Conservation (phyloP, 1,140 invertebrate genomes). For the Drosophila biarmipes region DNA sequence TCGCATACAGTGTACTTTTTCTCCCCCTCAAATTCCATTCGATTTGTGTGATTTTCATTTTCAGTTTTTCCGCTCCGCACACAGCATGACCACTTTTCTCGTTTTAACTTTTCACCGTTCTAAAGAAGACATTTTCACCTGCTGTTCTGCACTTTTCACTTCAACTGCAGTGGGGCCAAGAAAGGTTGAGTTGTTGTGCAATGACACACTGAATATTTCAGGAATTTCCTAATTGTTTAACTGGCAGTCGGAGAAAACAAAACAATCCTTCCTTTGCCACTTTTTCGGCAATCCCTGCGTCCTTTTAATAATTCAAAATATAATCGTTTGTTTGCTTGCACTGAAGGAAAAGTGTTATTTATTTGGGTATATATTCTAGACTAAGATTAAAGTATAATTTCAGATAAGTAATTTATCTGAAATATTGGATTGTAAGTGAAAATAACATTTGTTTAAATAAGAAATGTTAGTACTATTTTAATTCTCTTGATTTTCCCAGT, state of each 20-base stretch:
- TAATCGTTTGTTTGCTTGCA: conserved; percentile 17
- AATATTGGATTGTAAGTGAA: not conserved
- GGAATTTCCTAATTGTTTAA: conserved; percentile 75
- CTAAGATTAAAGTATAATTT: not conserved
- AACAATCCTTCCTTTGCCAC: conserved; percentile 1
- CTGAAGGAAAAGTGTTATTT: not conserved
- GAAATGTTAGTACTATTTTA: not conserved
- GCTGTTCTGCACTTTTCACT: conserved; percentile 19
- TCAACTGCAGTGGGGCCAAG: conserved; percentile 29
- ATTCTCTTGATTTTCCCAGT: not conserved
- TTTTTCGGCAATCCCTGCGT: conserved; percentile 35
- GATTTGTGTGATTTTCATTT: conserved; percentile 22
- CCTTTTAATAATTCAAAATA: conserved; percentile 72
- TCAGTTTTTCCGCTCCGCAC: conserved; percentile 2
- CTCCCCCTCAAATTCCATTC: conserved; percentile 7
- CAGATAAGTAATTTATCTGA: not conserved
- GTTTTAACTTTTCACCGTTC: conserved; percentile 4
- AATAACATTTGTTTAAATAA: too few relatives aligned
- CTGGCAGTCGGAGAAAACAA: conserved; percentile 33
- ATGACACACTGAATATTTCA: conserved; percentile 61
- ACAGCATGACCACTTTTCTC: conserved; percentile 24
- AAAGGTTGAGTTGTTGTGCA: conserved; percentile 35
- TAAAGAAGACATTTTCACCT: conserved; percentile 29
- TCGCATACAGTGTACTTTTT: not conserved
- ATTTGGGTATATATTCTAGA: not conserved